Evolutionary conservation across 2,888 invertebrate genomes (phyloP).

Genomic region (Malacosoma neustria): DNA sequence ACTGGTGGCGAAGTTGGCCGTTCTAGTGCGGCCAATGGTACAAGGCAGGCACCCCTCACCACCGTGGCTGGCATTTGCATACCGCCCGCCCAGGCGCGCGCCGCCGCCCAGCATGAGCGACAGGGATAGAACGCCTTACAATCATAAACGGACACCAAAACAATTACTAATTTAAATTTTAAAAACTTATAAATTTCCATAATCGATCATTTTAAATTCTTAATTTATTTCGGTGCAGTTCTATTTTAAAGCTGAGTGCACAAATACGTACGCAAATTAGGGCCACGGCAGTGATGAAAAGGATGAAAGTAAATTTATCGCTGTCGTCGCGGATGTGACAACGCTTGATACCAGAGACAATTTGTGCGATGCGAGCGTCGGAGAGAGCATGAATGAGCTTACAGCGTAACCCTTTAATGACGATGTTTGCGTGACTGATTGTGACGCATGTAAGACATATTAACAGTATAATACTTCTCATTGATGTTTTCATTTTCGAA

Average conservation of each 20-base stretch:
- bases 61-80: slow-evolving; percentile 70
- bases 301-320: slow-evolving; percentile 71
- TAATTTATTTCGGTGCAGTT: slow-evolving; percentile 4
- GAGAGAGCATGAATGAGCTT: slow-evolving; percentile 59
- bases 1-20: slow-evolving; percentile 75
- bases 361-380: slow-evolving; percentile 23
- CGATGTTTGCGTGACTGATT: slow-evolving; percentile 38
- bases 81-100: slow-evolving; percentile 73
- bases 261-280: slow-evolving; percentile 32
- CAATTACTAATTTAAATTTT: slow-evolving; percentile 15
- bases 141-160: slow-evolving; percentile 41
- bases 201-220: slow-evolving; percentile 7
- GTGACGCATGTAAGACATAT: slow-evolving; percentile 18
- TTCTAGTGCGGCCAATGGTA: slow-evolving; percentile 74
- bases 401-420: slow-evolving; percentile 49
- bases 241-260: slow-evolving; percentile 6
- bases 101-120: slow-evolving; percentile 69
- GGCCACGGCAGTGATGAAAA: slow-evolving; percentile 44
- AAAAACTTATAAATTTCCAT: slow-evolving; percentile 4
- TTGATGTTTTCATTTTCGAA: too few relatives aligned
- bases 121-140: slow-evolving; percentile 52
- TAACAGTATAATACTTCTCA: too few relatives aligned
- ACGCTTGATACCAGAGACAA: slow-evolving; percentile 49
- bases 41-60: slow-evolving; percentile 56
- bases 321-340: slow-evolving; percentile 49